Evolutionary conservation across 2,888 invertebrate genomes (phyloP).

Genomic region (Catocala sponsa): DNA sequence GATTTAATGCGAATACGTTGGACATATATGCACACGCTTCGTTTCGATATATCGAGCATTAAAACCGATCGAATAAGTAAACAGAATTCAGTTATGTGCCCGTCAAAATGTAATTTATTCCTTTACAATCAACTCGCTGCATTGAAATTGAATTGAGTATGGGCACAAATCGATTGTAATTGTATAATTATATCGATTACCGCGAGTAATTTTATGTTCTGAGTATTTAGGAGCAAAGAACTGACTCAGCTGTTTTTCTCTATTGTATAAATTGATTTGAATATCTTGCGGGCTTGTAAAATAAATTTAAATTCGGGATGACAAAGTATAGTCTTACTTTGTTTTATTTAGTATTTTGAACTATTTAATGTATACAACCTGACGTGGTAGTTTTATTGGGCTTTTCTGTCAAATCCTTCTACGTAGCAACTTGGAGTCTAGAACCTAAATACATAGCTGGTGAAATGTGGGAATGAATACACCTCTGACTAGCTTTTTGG

Average conservation of each 20-base stretch:
- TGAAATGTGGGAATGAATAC: too few relatives aligned
- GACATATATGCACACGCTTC: conserved; percentile 9
- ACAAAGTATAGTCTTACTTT: too few relatives aligned
- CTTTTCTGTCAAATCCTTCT: too few relatives aligned
- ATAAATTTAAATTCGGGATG: too few relatives aligned
- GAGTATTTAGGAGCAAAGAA: not conserved
- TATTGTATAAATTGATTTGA: too few relatives aligned
- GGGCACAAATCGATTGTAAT: conserved; percentile 32
- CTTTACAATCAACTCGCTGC: conserved; percentile 52
- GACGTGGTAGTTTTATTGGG: too few relatives aligned
- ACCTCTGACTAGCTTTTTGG: too few relatives aligned
- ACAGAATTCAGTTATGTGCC: conserved; percentile 54
- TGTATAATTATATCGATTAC: conserved; percentile 32
- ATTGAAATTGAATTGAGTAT: conserved; percentile 51
- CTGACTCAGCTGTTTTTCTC: not conserved
- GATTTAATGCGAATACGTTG: conserved; percentile 2
- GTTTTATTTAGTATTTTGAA: too few relatives aligned
- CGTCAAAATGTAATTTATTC: conserved; percentile 59
- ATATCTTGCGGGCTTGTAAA: too few relatives aligned
- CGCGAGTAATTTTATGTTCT: not conserved
- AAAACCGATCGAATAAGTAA: conserved; percentile 50
- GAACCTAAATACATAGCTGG: too few relatives aligned
- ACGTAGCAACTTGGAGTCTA: too few relatives aligned
- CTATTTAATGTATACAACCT: too few relatives aligned
- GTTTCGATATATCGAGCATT: conserved; percentile 29